Conservation (phyloP, 2,888 invertebrate genomes). For the Torymus texanus region DNA sequence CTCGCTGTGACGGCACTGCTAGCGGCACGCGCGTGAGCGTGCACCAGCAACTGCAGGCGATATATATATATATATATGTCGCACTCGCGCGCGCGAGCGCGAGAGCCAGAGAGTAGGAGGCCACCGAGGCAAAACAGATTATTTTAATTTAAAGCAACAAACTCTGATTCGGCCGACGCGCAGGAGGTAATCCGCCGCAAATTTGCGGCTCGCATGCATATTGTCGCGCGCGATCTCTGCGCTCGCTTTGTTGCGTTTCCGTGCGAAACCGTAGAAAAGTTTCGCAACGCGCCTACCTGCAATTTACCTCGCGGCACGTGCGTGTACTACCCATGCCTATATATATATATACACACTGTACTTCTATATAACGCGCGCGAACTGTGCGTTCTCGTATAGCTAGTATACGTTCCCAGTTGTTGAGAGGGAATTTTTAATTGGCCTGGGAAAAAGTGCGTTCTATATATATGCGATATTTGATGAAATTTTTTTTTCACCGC, state of each 20-base stretch:
- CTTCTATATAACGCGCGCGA: no score
- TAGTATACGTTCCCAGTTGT: no score
- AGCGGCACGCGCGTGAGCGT: conserved; percentile 11
- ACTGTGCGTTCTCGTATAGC: no score
- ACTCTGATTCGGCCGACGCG: conserved; percentile 57
- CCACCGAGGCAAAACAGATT: conserved; percentile 63
- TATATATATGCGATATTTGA: neutral
- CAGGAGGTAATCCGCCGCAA: conserved; percentile 58
- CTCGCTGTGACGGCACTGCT: no score
- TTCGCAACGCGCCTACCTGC: neutral
- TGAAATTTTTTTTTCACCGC: neutral
- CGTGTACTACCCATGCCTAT: no score
- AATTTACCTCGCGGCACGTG: neutral
- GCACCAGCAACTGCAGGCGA: no score
- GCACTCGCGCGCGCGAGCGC: neutral
- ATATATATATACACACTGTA: no score
- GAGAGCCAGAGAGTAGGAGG: conserved; percentile 47
- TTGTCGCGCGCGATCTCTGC: conserved; percentile 50
- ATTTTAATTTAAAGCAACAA: conserved; percentile 67
- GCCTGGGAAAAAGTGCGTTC: neutral
- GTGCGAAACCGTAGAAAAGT: conserved; percentile 20
- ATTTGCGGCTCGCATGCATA: conserved; percentile 57
- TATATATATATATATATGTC: no score
- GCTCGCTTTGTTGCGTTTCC: conserved; percentile 53
- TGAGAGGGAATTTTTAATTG: conserved; percentile 21